Evolutionary conservation across 2,888 invertebrate genomes (phyloP).

Genomic region (Polymixis flavicincta): DNA sequence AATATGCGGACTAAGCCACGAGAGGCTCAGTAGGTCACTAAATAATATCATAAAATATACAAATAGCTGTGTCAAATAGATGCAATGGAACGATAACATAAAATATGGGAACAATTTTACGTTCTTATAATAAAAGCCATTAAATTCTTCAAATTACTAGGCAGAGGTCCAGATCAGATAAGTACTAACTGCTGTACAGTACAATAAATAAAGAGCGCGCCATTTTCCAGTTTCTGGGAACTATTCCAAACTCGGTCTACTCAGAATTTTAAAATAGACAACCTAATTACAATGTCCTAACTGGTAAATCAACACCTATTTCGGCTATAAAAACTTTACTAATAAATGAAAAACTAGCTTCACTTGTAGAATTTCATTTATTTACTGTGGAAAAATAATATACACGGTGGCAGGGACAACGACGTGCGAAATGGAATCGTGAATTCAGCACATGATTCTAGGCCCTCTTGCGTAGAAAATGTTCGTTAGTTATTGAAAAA

Average conservation of each 20-base stretch:
- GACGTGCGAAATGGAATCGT: too few species aligned
- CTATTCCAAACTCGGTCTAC: conserved; percentile 14
- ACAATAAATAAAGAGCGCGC: conserved; percentile 32
- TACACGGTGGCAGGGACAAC: too few species aligned
- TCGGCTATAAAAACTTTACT: neutral
- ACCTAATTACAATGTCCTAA: conserved; percentile 6
- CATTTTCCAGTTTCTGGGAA: conserved; percentile 28
- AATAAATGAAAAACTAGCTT: neutral
- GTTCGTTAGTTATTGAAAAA: too few species aligned
- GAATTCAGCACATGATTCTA: too few species aligned
- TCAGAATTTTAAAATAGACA: conserved; percentile 10
- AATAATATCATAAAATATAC: conserved; percentile 13
- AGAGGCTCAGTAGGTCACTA: conserved; percentile 12
- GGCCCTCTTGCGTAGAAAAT: too few species aligned
- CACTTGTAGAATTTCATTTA: neutral
- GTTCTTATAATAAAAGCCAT: conserved; percentile 12
- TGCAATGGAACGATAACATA: conserved; percentile 9
- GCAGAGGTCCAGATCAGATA: conserved; percentile 39
- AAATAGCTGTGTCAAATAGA: conserved; percentile 8
- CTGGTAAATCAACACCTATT: neutral
- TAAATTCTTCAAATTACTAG: conserved; percentile 13
- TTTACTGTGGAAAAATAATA: neutral
- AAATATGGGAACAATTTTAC: neutral
- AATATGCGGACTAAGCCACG: conserved; percentile 17
- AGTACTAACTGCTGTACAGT: conserved; percentile 21